Conservation (phyloP, 2,888 invertebrate species). For the Napeogenes inachia region DNA sequence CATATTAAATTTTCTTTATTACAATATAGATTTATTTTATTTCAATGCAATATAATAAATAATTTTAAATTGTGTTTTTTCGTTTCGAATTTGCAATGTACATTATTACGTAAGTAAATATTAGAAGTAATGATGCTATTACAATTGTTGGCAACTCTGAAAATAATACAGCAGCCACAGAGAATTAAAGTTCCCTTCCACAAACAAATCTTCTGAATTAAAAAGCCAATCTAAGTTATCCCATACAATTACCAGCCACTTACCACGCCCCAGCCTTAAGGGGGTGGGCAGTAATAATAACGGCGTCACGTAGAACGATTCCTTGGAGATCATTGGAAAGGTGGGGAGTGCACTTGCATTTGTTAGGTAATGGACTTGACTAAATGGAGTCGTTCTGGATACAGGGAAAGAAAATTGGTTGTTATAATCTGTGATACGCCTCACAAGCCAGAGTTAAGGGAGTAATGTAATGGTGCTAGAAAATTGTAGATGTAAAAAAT, state of each 20-base stretch:
- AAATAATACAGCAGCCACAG: constrained; percentile 11
- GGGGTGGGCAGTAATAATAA: constrained; percentile 52
- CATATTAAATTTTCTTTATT: too few relatives aligned
- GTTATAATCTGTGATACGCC: constrained; percentile 16
- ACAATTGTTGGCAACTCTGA: constrained; percentile 9
- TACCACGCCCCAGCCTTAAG: constrained; percentile 59
- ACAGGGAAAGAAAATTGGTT: constrained; percentile 25
- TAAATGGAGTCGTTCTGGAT: constrained; percentile 28
- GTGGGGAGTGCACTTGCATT: constrained; percentile 44
- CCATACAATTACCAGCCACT: constrained; percentile 72
- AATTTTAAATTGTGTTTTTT: too few relatives aligned
- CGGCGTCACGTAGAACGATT: constrained; percentile 51
- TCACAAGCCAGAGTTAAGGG: neutral
- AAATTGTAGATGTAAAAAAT: too few relatives aligned
- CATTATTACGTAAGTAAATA: constrained; percentile 1
- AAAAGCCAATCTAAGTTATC: constrained; percentile 76
- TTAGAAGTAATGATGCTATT: constrained; percentile 10
- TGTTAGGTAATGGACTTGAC: constrained; percentile 33
- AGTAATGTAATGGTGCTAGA: neutral
- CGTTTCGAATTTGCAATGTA: neutral
- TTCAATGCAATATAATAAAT: too few relatives aligned
- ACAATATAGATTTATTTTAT: too few relatives aligned
- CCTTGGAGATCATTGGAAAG: constrained; percentile 43
- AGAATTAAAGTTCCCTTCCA: constrained; percentile 23
- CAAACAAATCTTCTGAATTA: constrained; percentile 51